A percentile compares a stretch with the other conserved stretches of the same genome.
phyloP scores from a whole-genome alignment of 2,797 vertebrate genomes.

The Eulemur coronatus region DNA sequence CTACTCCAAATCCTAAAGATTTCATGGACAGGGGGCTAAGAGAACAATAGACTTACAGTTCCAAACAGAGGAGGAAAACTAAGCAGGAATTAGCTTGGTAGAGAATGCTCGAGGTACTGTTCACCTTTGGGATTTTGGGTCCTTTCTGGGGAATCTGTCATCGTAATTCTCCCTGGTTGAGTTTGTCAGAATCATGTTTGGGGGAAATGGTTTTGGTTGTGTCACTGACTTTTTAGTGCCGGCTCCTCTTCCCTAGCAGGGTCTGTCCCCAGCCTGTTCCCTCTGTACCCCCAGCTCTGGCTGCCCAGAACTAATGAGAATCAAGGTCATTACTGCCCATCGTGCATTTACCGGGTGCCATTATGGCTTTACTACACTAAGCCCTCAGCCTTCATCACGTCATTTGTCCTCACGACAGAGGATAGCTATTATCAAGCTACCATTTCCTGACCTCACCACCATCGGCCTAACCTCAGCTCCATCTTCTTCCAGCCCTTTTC shows the following conservation, averaged over 20 bases:
- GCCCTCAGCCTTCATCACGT: background rate
- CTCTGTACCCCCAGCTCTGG: background rate
- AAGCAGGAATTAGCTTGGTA: background rate
- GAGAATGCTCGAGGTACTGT: background rate
- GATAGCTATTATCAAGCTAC: background rate
- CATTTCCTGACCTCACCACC: background rate
- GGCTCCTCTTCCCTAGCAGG: background rate
- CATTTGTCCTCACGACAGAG: background rate
- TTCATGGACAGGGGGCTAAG: background rate
- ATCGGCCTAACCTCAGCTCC: background rate
- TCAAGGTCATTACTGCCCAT: background rate
- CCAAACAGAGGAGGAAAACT: constrained; percentile 11
- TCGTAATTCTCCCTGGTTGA: background rate
- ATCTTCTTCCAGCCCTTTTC: background rate
- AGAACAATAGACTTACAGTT: background rate
- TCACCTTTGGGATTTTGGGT: background rate
- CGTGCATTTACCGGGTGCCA: background rate
- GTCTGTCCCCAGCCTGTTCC: background rate
- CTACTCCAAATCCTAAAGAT: background rate
- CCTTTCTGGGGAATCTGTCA: background rate
- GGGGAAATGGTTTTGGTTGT: background rate
- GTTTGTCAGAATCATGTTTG: constrained; percentile 12
- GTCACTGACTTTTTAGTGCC: background rate
- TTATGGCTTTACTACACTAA: background rate
- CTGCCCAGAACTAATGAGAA: background rate